Evolutionary conservation across 2,888 invertebrate genomes (phyloP).

Genomic region (Athalia circularis): DNA sequence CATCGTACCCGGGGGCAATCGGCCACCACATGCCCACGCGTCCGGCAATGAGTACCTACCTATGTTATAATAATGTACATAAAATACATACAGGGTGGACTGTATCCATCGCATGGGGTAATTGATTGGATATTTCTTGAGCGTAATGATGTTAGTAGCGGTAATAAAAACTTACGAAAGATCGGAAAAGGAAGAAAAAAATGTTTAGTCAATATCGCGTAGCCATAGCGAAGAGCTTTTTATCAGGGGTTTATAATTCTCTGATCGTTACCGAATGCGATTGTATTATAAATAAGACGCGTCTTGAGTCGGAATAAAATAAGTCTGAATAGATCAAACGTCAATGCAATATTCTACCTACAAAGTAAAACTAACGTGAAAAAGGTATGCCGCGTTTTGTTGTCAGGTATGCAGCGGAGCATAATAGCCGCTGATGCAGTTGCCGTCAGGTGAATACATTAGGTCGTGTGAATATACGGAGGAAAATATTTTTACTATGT

Average conservation of each 20-base stretch:
- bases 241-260: too few species aligned
- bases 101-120: too few species aligned
- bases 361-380: too few species aligned
- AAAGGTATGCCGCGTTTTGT: too few species aligned
- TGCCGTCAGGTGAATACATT: conserved; percentile 32
- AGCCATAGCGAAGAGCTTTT: too few species aligned
- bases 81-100: neutral
- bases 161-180: neutral
- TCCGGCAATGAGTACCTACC: neutral
- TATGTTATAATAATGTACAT: neutral
- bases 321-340: too few species aligned
- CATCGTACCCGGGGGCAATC: conserved; percentile 31
- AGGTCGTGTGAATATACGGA: conserved; percentile 30
- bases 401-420: conserved; percentile 10
- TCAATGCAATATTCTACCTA: too few species aligned
- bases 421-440: conserved; percentile 15
- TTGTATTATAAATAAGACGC: too few species aligned
- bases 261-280: too few species aligned
- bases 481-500: neutral
- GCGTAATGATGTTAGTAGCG: neutral
- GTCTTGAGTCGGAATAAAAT: too few species aligned
- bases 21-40: conserved; percentile 36
- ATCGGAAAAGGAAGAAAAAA: too few species aligned
- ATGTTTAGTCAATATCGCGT: too few species aligned
- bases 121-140: neutral